A percentile compares a stretch with the other conserved stretches of the same genome.
Conservation (phyloP, 2,113 vertebrate genomes). For the Setophaga kirtlandii region DNA sequence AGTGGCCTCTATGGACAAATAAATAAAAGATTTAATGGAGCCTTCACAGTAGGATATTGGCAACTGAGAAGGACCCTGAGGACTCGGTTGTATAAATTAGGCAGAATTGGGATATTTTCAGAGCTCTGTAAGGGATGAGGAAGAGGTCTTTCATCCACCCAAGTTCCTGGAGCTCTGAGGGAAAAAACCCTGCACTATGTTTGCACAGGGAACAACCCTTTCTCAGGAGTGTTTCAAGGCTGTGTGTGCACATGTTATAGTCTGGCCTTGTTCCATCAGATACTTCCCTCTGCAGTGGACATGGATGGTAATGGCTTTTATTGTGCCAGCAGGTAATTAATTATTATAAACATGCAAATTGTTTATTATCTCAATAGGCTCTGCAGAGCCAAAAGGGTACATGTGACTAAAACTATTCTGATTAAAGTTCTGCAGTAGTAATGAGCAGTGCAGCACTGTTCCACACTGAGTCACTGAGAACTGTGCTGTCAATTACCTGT, state of each 20-base stretch:
- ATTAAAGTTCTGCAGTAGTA: neutral
- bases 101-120: slow-evolving; percentile 3
- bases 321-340: slow-evolving; percentile 36
- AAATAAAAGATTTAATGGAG: slow-evolving; percentile 51
- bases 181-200: accelerated
- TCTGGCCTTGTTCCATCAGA: neutral
- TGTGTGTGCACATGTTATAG: neutral
- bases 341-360: neutral
- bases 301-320: neutral
- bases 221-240: neutral
- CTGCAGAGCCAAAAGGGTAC: neutral
- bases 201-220: neutral
- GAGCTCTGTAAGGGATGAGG: neutral
- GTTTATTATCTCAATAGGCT: neutral
- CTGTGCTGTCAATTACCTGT: slow-evolving; percentile 11
- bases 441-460: neutral
- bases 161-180: neutral
- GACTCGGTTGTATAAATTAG: slow-evolving; percentile 1
- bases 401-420: neutral
- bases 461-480: neutral
- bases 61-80: neutral
- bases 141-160: slow-evolving; percentile 15
- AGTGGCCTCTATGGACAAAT: slow-evolving; percentile 22
- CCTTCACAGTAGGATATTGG: slow-evolving; percentile 33
- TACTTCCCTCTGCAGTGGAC: neutral